Percentiles rank a stretch among this genome's conserved stretches.
Evolutionary conservation across 2,797 vertebrate species (phyloP).

Genomic region (Pseudocheirus occidentalis): DNA sequence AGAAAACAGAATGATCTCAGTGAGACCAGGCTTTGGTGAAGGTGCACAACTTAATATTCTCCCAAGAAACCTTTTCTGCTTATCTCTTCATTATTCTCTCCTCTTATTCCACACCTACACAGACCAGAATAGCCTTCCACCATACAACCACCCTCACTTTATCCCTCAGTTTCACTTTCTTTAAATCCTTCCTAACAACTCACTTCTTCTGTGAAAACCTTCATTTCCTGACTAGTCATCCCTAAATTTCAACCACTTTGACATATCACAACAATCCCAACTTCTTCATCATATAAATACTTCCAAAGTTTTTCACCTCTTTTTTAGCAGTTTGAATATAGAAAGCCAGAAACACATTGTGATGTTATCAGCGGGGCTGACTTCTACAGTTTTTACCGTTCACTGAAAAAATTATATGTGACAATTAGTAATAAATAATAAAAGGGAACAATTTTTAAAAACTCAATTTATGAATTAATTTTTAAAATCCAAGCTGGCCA

Average conservation of each 20-base stretch:
- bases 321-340: neutral
- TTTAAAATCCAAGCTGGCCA: neutral
- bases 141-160: neutral
- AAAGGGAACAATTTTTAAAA: neutral
- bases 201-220: neutral
- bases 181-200: neutral
- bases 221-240: neutral
- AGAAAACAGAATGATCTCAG: neutral
- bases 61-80: neutral
- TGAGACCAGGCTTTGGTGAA: neutral
- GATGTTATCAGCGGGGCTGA: neutral
- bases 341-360: neutral
- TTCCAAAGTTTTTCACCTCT: neutral
- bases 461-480: neutral
- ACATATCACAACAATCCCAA: neutral
- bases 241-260: conserved; percentile 10
- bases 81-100: neutral
- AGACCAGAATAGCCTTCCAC: neutral
- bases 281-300: neutral
- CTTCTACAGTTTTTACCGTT: neutral
- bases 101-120: neutral
- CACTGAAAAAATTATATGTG: neutral
- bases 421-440: conserved; percentile 16
- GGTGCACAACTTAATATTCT: conserved; percentile 1
- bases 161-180: neutral